A percentile compares a stretch with the other conserved stretches of the same genome.
phyloP scores from a whole-genome alignment of 2,797 vertebrate species.

The Lepidocolaptes lacrymiger region DNA sequence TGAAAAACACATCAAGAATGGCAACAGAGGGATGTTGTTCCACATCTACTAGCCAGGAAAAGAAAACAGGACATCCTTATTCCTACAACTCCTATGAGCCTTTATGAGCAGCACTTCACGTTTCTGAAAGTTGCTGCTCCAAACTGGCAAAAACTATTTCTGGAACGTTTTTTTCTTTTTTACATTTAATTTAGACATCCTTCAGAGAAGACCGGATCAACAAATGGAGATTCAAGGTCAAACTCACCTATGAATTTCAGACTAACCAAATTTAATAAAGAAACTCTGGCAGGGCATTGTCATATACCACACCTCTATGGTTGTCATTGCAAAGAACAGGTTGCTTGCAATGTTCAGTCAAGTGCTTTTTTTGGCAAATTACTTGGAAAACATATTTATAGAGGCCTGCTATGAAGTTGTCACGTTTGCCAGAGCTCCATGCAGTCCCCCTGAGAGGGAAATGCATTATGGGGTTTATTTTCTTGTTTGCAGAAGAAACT shows the following conservation, averaged over 20 bases:
- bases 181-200: not conserved
- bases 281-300: not conserved
- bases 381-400: not conserved
- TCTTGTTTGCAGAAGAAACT: not conserved
- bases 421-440: not conserved
- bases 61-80: not conserved
- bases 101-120: not conserved
- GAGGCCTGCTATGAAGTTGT: not conserved
- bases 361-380: not conserved
- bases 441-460: not conserved
- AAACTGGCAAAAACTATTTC: not conserved
- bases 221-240: not conserved
- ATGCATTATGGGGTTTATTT: not conserved
- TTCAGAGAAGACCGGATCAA: not conserved
- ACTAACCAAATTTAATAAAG: not conserved
- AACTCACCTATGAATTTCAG: not conserved
- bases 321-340: not conserved
- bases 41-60: not conserved
- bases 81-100: not conserved
- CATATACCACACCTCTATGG: rapidly evolving
- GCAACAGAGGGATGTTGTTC: not conserved
- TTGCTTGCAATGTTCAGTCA: not conserved
- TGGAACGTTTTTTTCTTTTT: not conserved
- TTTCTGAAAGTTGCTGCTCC: not conserved
- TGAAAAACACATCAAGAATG: not conserved